Evolutionary conservation across 2,797 vertebrate species (phyloP), one percentile per base, ranked within the genome.

Genomic region (Oreochromis grahami): DNA sequence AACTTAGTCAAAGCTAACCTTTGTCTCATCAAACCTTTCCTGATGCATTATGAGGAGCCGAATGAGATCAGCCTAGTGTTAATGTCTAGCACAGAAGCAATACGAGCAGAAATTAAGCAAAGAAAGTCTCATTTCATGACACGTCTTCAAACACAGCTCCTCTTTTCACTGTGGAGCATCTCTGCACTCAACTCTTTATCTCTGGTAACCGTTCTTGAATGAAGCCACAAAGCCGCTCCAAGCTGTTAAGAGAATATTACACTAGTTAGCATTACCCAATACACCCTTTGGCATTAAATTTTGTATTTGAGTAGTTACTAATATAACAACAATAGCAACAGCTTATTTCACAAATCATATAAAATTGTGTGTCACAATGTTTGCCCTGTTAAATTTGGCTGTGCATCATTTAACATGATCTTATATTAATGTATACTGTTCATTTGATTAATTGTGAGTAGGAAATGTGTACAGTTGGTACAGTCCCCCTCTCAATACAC

Each of bases 221-320:
- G 6, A 36, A 36, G 56, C 56, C 56, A 63, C 32, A 36, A 36
- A 36, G 32, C 17, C 3, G 1, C 56, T 60, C 56, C 17, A 17
- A 60, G 56, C 17, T 36, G 32, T 36, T 36, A 63, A 36, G 32
- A 63, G 12, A 38, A 38, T 38, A 21, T 68, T 68, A 15, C 21
- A 41, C 63, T 43, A 68, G 13, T 38, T 68, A 68, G 21, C 38
- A 43, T 26, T n/a, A 43, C n/a, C 38, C 63, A 43, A 15, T 4
- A 68, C 24, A n/a, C 38, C 13, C 36, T 68, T 24, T 43, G 63
- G n/a, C 12, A 65, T 14, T 41, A 24, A 14, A 65, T 65, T 41
- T 41, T 4, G 0, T 15, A 9, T 38, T n/a, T 0, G n/a, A 41
- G n/a, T 21, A 65, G 36, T 41, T 0, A 14, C 19, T 65, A 21